Evolutionary conservation across 2,888 invertebrate genomes (phyloP).

Genomic region (Tethea ocularis): DNA sequence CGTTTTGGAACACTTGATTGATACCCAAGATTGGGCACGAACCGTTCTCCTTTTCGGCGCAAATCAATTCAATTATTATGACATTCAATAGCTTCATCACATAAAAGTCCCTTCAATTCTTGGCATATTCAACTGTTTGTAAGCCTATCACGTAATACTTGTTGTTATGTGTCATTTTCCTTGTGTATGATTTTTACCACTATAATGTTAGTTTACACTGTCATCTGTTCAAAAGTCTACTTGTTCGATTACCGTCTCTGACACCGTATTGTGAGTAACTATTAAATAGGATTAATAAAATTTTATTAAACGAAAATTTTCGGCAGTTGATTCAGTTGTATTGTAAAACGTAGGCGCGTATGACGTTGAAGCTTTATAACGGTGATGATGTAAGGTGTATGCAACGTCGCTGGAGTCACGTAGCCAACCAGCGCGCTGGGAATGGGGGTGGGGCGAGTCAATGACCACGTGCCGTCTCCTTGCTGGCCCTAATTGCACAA

Average conservation of each 20-base stretch:
- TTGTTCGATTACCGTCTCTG: background rate
- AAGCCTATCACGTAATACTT: background rate
- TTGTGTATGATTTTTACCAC: background rate
- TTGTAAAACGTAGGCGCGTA: background rate
- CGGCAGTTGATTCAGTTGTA: background rate
- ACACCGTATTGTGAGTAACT: background rate
- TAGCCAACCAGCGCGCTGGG: conserved; percentile 44
- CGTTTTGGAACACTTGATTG: conserved; percentile 33
- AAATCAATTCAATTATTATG: conserved; percentile 2
- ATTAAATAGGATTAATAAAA: background rate
- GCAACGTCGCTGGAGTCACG: conserved; percentile 68
- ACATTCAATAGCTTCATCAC: background rate
- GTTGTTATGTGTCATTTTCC: background rate
- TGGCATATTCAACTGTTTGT: background rate
- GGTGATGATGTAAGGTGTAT: conserved; percentile 56
- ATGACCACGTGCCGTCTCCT: conserved; percentile 44
- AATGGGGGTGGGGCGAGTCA: conserved; percentile 61
- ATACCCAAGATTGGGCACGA: conserved; percentile 22
- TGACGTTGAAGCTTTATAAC: conserved; percentile 22
- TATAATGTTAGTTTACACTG: background rate
- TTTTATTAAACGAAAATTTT: background rate
- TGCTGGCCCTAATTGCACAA: conserved; percentile 70
- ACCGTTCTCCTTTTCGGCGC: conserved; percentile 21
- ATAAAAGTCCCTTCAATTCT: background rate
- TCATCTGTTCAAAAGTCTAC: background rate